A percentile compares a stretch with the other conserved stretches of the same genome.
Conservation (phyloP, 2,797 vertebrate genomes). For the Sebastes cheni region DNA sequence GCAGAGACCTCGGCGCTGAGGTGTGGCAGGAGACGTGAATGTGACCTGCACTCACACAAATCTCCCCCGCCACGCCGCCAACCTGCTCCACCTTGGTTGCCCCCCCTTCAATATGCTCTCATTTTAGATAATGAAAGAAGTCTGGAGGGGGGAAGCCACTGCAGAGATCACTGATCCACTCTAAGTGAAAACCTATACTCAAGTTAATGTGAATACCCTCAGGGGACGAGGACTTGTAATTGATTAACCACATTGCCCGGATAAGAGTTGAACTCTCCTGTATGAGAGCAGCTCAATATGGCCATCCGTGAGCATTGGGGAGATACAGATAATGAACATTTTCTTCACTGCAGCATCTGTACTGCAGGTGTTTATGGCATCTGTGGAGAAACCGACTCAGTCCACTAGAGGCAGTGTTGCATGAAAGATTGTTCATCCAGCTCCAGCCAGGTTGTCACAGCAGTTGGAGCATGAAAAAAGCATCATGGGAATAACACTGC, state of each 20-base stretch:
- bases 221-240: conserved; percentile 78
- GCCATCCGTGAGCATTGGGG: conserved; percentile 43
- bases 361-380: conserved; percentile 60
- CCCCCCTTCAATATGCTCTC: conserved; percentile 76
- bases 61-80: conserved; percentile 23
- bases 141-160: conserved; percentile 76
- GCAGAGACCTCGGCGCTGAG: conserved; percentile 21
- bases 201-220: conserved; percentile 81
- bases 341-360: conserved; percentile 62
- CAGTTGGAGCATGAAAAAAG: conserved; percentile 48
- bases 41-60: conserved; percentile 59
- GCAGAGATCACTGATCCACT: conserved; percentile 81
- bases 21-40: conserved; percentile 55
- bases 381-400: conserved; percentile 2
- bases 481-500: conserved; percentile 43
- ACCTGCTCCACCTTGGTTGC: conserved; percentile 67
- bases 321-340: conserved; percentile 63
- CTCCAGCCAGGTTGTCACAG: conserved; percentile 44
- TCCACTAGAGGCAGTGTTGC: conserved; percentile 79
- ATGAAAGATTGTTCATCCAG: conserved; percentile 53
- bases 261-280: conserved; percentile 76
- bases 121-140: conserved; percentile 82
- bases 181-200: conserved; percentile 85
- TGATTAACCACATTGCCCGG: conserved; percentile 81
- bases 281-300: conserved; percentile 70